Conservation (phyloP, 1,140 invertebrate genomes). For the Drosophila nasuta region DNA sequence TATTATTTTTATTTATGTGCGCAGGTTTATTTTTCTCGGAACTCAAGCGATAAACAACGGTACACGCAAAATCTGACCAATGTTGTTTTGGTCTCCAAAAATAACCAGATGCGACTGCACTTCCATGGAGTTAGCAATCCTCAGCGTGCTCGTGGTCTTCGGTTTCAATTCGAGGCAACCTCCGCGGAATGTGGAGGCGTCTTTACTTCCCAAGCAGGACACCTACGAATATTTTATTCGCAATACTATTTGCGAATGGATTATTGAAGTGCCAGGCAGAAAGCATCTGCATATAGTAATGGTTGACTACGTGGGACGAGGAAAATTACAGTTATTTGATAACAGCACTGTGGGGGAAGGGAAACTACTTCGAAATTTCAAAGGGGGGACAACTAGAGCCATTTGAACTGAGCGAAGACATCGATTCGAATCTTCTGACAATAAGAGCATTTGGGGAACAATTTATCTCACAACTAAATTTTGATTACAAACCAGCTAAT, state of each 20-base stretch:
- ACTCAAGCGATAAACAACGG: conserved; percentile 38
- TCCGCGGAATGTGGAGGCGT: conserved; percentile 88
- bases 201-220: conserved; percentile 78
- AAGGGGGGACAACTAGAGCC: too few relatives aligned
- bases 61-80: conserved; percentile 39
- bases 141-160: conserved; percentile 87
- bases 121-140: conserved; percentile 87
- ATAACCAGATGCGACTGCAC: conserved; percentile 90
- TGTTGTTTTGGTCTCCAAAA: conserved; percentile 86
- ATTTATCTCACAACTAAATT: fast-evolving
- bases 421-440: conserved; percentile 47
- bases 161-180: conserved; percentile 78
- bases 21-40: conserved; percentile 56
- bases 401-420: background rate
- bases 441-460: background rate
- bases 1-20: conserved; percentile 59
- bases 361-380: background rate
- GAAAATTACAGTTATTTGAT: conserved; percentile 12
- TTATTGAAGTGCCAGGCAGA: conserved; percentile 85
- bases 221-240: fast-evolving
- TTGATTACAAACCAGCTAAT: background rate
- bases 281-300: conserved; percentile 21
- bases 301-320: too few relatives aligned
- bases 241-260: conserved; percentile 88
- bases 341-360: conserved; percentile 24